Evolutionary conservation across 2,888 invertebrate species (phyloP), one percentile per base, ranked within the genome.

Genomic region (Amblyjoppa fuscipennis): DNA sequence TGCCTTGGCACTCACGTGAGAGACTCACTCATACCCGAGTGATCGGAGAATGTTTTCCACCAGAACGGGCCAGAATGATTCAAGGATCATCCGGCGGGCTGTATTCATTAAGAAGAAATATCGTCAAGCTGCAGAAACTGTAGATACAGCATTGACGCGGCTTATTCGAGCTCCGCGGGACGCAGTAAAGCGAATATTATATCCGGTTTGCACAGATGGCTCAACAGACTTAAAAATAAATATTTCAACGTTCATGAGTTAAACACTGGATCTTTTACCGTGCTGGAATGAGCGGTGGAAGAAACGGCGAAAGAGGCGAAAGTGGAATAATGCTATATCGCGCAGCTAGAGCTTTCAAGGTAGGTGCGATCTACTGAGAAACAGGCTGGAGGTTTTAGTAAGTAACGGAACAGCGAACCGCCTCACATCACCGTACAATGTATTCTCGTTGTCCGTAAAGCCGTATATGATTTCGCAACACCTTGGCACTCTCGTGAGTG

Each of bases 1-100:
- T 34, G 59, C 78, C 70, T 64, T 77, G 59, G 49, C 56, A 76
- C 71, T 81, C 56, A 78, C 51, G 56, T 68, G 66, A 69, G 70
- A 31, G 68, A 70, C 56, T 64, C 6, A 53, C 68, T 61, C 76
- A 71, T 71, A 49, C 20, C 20, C 20, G 20, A 20, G 20, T 20
- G 20, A 20, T 20, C 20, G 20, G 20, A 20, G 20, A 20, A 20
- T 20, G 84, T 81, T 84, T 84, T 81, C 77, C 81, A 41, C 38
- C 68, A 81, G 77, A 81, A 69, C 74, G 81, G 81, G 64, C 77
- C 74, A 73, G 69, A 84, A 81, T 74, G 77, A 74, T 78, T 77
- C 61, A 61, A 56, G 73, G 69, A 84, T 84, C 53, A 84, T 80
- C 70, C 66, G 70, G 34, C 49, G 38, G 56, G 59, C 16, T 71